Evolutionary conservation across 35 echinoderm and acorn worm species (phyloP).

Genomic region (Heliocidaris erythrogramma): DNA sequence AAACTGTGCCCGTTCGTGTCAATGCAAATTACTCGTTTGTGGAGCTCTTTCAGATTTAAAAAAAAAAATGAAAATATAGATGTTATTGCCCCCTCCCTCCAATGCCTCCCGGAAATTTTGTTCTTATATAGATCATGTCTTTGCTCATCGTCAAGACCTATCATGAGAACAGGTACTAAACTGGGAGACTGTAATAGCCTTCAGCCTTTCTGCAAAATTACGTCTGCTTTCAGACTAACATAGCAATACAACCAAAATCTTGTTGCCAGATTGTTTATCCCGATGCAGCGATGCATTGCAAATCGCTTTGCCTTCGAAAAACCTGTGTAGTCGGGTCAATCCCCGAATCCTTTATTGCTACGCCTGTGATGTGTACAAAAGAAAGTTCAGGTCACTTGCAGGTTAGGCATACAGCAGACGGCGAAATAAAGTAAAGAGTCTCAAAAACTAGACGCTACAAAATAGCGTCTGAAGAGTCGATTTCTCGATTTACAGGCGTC

Average conservation of each 20-base stretch:
- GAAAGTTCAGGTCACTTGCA: neutral
- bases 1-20: no score
- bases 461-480: neutral
- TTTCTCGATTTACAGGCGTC: neutral
- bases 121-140: no score
- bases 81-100: no score
- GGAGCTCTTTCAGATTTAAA: no score
- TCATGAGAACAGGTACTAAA: no score
- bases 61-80: no score
- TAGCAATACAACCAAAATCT: neutral
- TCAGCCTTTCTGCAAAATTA: neutral
- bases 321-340: neutral
- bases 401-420: neutral
- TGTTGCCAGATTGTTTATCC: slow-evolving; percentile 1
- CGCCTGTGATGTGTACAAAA: neutral
- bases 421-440: neutral
- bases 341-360: neutral
- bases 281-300: slow-evolving; percentile 16
- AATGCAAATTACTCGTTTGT: no score
- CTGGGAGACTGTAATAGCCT: no score
- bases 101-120: no score
- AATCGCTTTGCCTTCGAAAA: neutral
- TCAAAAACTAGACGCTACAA: neutral
- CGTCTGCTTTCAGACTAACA: neutral
- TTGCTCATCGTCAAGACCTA: no score